These are phyloP conservation scores for Turnix velox DNA, from an alignment of 2,113 vertebrate genomes.

Conservation along the genomic window DNA sequence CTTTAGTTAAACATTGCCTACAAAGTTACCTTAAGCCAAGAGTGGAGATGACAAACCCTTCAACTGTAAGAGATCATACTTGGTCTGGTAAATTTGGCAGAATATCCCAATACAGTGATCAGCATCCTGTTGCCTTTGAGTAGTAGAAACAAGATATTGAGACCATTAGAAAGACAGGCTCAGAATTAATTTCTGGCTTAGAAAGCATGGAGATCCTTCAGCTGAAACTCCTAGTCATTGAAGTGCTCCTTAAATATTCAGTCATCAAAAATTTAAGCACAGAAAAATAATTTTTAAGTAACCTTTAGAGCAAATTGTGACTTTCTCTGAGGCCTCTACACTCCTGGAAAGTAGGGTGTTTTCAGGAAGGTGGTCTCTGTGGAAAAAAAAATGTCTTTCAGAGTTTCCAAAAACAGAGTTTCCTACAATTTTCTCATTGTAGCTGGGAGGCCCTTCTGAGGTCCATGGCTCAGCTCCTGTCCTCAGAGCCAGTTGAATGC, in stretches of 20 bases:
- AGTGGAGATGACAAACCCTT: not conserved
- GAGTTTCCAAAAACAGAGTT: not conserved
- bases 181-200: not conserved
- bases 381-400: not conserved
- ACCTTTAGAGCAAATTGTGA: not conserved
- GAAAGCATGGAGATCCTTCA: not conserved
- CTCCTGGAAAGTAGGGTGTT: not conserved
- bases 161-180: not conserved
- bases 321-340: not conserved
- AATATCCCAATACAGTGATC: not conserved
- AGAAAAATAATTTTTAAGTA: not conserved
- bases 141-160: not conserved
- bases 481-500: not conserved
- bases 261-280: not conserved
- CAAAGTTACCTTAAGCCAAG: not conserved
- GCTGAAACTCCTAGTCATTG: not conserved
- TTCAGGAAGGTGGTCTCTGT: not conserved
- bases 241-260: not conserved
- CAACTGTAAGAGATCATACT: not conserved
- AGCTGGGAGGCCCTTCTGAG: not conserved
- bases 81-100: not conserved
- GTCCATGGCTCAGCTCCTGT: not conserved
- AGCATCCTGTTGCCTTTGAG: not conserved
- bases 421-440: not conserved
- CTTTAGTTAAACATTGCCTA: not conserved